Conservation (phyloP, 1,140 invertebrate species). For the Philaenus spumarius region DNA sequence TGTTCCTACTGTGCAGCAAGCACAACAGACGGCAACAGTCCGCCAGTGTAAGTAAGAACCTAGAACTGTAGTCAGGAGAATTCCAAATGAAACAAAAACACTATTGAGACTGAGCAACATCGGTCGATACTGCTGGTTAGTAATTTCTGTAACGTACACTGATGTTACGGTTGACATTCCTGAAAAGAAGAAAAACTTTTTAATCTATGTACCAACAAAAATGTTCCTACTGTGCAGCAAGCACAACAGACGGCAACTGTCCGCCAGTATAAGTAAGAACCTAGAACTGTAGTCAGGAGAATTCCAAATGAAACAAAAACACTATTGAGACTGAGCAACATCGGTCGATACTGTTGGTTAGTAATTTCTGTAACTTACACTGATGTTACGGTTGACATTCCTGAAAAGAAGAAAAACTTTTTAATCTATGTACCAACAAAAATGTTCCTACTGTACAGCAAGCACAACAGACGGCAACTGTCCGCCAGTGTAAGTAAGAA, state of each 20-base stretch:
- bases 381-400: constrained; percentile 44
- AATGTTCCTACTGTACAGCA: constrained; percentile 36
- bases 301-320: constrained; percentile 43
- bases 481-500: constrained; percentile 42
- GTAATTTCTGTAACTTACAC: constrained; percentile 52
- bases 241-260: constrained; percentile 41
- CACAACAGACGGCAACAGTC: constrained; percentile 40
- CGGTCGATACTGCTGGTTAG: constrained; percentile 44
- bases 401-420: constrained; percentile 29
- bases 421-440: constrained; percentile 10
- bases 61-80: constrained; percentile 41
- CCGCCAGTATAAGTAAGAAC: constrained; percentile 43
- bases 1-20: constrained; percentile 34
- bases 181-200: constrained; percentile 20
- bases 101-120: constrained; percentile 50
- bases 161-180: constrained; percentile 46
- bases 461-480: constrained; percentile 41
- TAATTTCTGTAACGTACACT: constrained; percentile 51
- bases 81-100: constrained; percentile 41
- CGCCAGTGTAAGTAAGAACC: constrained; percentile 44
- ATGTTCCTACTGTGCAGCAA: constrained; percentile 34
- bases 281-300: constrained; percentile 39
- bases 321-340: constrained; percentile 49
- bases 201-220: constrained; percentile 24
- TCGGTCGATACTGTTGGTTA: constrained; percentile 44